A percentile compares a stretch with the other conserved stretches of the same genome.
These are phyloP conservation scores for Aproaerema taeniolella DNA, from an alignment of 2,888 invertebrate species.

Conservation along the genomic window DNA sequence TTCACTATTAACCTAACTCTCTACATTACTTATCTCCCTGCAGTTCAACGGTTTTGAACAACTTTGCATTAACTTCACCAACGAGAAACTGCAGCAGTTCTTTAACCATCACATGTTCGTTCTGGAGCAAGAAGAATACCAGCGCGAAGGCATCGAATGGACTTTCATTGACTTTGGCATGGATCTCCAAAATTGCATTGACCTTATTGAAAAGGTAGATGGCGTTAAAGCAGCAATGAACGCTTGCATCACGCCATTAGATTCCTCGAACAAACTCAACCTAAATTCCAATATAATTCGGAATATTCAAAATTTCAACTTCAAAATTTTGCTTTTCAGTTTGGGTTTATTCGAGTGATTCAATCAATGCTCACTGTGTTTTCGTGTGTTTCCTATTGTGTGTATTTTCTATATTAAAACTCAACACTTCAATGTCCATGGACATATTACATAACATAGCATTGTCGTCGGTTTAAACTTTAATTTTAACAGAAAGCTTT, in stretches of 20 bases:
- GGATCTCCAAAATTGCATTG: constrained; percentile 97
- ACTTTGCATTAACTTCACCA: constrained; percentile 99
- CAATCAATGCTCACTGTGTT: constrained; percentile 54
- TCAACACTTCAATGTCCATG: constrained; percentile 24
- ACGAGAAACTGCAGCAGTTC: constrained; percentile 98
- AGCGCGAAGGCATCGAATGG: constrained; percentile 96
- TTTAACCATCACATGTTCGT: constrained; percentile 99
- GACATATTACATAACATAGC: constrained; percentile 5
- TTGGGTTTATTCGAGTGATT: constrained; percentile 48
- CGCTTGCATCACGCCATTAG: constrained; percentile 70
- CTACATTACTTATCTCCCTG: constrained; percentile 67
- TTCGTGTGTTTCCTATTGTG: constrained; percentile 49
- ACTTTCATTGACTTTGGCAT: constrained; percentile 98
- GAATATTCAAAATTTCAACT: background rate
- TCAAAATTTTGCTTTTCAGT: no score
- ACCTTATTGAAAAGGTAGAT: constrained; percentile 95
- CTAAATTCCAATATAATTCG: background rate
- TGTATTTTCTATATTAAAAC: constrained; percentile 37
- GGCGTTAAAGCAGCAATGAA: constrained; percentile 71
- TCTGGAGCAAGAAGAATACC: constrained; percentile 97
- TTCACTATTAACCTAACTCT: constrained; percentile 49
- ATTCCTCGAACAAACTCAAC: constrained; percentile 43
- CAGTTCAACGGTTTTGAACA: constrained; percentile 98
- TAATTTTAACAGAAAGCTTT: constrained; percentile 9
- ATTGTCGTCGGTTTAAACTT: background rate